phyloP scores from a whole-genome alignment of 2,113 vertebrate species.

The Onychorhynchus coronatus region DNA sequence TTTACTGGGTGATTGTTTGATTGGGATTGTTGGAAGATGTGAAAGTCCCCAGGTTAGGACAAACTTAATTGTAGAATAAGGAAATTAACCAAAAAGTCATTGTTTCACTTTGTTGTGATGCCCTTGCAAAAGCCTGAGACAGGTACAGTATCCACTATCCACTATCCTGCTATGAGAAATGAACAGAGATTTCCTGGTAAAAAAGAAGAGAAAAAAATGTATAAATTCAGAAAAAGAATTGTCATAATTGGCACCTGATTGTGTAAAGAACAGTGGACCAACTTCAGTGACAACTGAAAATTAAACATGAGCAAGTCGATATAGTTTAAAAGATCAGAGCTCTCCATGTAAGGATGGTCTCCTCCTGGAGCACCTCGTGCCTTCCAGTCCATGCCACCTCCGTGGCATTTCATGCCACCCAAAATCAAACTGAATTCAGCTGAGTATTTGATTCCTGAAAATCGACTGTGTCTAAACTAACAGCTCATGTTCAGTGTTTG shows the following conservation, averaged over 20 bases:
- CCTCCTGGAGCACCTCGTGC: not conserved
- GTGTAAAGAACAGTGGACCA: not conserved
- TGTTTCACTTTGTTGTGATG: not conserved
- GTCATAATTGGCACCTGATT: not conserved
- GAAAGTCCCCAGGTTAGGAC: not conserved
- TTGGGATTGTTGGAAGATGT: not conserved
- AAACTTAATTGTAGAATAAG: not conserved
- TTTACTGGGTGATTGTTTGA: not conserved
- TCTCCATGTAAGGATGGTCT: not conserved
- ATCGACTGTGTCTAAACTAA: rapidly evolving
- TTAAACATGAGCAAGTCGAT: not conserved
- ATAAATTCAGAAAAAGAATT: not conserved
- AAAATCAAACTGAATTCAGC: not conserved
- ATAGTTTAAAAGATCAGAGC: not conserved
- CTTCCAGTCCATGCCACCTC: not conserved
- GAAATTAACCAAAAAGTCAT: not conserved
- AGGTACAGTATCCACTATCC: not conserved
- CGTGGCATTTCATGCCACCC: rapidly evolving
- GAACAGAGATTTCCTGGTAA: not conserved
- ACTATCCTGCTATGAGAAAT: not conserved
- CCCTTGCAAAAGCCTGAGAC: not conserved
- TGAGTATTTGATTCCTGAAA: not conserved
- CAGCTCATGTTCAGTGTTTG: not conserved
- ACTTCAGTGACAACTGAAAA: not conserved
- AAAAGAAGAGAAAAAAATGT: not conserved